Evolutionary conservation across 1,140 invertebrate genomes (phyloP).

Genomic region (Drosophila oshimai): DNA sequence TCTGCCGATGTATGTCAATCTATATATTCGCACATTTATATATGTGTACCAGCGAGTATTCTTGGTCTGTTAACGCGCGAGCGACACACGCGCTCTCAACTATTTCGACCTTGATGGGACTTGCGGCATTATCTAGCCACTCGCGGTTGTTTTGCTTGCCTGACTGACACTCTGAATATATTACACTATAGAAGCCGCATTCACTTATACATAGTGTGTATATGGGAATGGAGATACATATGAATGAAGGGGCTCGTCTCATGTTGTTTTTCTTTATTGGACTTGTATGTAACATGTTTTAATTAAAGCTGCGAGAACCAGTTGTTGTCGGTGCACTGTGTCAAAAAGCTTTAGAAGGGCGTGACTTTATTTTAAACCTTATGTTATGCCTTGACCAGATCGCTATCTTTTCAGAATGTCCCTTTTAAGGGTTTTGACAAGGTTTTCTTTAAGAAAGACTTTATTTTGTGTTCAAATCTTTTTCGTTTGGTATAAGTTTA

Average conservation of each 20-base stretch:
- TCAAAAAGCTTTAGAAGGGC: not conserved
- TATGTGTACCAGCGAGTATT: not conserved
- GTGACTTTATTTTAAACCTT: not conserved
- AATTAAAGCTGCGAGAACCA: slow-evolving; percentile 14
- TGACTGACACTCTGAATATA: slow-evolving; percentile 10
- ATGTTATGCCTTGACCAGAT: not conserved
- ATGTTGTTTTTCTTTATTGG: slow-evolving; percentile 20
- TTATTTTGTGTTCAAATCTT: too few relatives aligned
- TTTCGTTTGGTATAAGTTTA: too few relatives aligned
- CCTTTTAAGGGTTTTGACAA: too few relatives aligned
- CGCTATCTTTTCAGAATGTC: not conserved
- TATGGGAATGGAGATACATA: slow-evolving; percentile 14
- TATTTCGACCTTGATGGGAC: slow-evolving; percentile 71
- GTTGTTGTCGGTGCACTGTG: not conserved
- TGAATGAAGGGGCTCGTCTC: slow-evolving; percentile 59
- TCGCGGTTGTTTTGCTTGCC: slow-evolving; percentile 30
- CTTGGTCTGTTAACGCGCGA: slow-evolving; percentile 34
- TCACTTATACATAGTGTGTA: not conserved
- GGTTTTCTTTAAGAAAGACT: too few relatives aligned
- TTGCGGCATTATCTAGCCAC: slow-evolving; percentile 41
- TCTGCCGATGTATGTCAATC: slow-evolving; percentile 20
- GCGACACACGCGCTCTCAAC: slow-evolving; percentile 55
- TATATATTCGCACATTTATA: not conserved
- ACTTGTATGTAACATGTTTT: slow-evolving; percentile 19
- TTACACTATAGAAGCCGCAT: slow-evolving; percentile 6